These are phyloP conservation scores for Conus canariensis DNA, from an alignment of 2,888 invertebrate genomes.

Conservation along the genomic window DNA sequence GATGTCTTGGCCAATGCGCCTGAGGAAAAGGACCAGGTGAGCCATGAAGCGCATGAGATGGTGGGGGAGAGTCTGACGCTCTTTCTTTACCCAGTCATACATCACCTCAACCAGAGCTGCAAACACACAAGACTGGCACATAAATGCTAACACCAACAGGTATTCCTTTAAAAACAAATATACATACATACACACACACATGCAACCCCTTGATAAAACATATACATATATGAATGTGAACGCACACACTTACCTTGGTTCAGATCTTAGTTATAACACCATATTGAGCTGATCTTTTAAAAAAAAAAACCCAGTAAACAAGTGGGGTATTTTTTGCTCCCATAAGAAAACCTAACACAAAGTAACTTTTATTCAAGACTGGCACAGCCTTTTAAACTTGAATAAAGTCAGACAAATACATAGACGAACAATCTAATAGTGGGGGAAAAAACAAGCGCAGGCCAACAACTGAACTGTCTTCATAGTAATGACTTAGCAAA, in stretches of 20 bases:
- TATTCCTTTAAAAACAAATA: not conserved
- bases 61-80: slow-evolving; percentile 60
- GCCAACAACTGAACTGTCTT: no score
- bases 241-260: not conserved
- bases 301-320: no score
- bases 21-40: slow-evolving; percentile 90
- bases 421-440: no score
- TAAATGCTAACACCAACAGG: not conserved
- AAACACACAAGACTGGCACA: slow-evolving; percentile 32
- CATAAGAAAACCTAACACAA: no score
- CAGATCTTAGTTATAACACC: no score
- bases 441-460: no score
- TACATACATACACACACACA: not conserved
- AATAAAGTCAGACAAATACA: no score
- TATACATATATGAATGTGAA: not conserved
- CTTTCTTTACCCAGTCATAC: slow-evolving; percentile 76
- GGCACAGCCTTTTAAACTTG: no score
- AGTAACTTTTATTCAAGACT: no score
- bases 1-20: slow-evolving; percentile 85
- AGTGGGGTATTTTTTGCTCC: no score
- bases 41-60: slow-evolving; percentile 89
- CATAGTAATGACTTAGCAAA: no score
- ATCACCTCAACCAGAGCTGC: slow-evolving; percentile 86
- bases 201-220: not conserved
- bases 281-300: no score